These are phyloP conservation scores for Taenaris catops DNA, from an alignment of 2,888 invertebrate species.

Conservation along the genomic window DNA sequence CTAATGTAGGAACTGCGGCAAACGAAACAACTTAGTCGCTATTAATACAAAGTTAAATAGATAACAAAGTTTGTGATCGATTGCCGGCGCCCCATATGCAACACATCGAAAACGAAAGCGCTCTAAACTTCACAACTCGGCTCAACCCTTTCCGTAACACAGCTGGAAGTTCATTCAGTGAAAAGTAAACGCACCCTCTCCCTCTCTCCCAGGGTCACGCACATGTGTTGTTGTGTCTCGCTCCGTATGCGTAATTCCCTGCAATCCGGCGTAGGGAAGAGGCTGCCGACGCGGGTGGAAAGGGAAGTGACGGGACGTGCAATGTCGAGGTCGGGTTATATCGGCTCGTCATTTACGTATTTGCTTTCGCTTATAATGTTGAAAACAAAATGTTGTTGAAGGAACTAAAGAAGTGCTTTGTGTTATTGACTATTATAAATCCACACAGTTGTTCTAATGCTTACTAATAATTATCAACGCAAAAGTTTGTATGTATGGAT, in stretches of 20 bases:
- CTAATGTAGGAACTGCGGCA: constrained; percentile 16
- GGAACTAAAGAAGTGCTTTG: too few relatives aligned
- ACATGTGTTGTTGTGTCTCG: constrained; percentile 52
- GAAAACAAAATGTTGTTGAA: too few relatives aligned
- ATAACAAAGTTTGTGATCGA: constrained; percentile 56
- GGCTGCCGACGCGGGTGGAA: constrained; percentile 24
- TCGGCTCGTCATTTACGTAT: too few relatives aligned
- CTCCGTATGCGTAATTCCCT: constrained; percentile 56
- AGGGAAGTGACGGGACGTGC: constrained; percentile 24
- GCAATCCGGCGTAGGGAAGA: constrained; percentile 36
- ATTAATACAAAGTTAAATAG: constrained; percentile 37
- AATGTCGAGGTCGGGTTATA: too few relatives aligned
- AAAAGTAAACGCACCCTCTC: constrained; percentile 51
- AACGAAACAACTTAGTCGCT: constrained; percentile 31
- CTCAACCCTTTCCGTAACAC: constrained; percentile 65
- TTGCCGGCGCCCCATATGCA: constrained; percentile 63
- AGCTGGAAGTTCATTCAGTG: constrained; percentile 66
- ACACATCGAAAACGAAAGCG: constrained; percentile 66
- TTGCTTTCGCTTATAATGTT: too few relatives aligned
- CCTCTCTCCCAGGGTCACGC: constrained; percentile 53
- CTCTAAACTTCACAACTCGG: constrained; percentile 52
- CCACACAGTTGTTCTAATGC: too few relatives aligned
- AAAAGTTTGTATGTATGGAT: too few relatives aligned
- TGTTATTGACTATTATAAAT: too few relatives aligned
- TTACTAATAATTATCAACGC: too few relatives aligned